Percentiles rank a stretch among this genome's conserved stretches.
Evolutionary conservation across 2,797 vertebrate genomes (phyloP).

Genomic region (Epinephelus awoara): DNA sequence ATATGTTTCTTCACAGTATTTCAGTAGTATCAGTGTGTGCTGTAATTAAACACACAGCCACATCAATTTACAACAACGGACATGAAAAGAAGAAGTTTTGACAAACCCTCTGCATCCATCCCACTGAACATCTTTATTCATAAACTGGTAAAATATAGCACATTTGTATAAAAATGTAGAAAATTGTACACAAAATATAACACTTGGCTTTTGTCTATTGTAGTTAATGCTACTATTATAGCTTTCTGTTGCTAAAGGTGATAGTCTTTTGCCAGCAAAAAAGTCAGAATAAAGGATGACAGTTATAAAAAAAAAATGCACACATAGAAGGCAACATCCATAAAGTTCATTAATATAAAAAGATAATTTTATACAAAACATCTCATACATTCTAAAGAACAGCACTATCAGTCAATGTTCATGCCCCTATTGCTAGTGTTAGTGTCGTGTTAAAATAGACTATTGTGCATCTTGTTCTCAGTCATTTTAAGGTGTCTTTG

Average conservation of each 20-base stretch:
- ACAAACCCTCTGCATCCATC: slow-evolving; percentile 73
- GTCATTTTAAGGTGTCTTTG: slow-evolving; percentile 86
- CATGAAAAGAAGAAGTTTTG: slow-evolving; percentile 27
- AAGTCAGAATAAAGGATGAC: slow-evolving; percentile 84
- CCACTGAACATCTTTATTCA: slow-evolving; percentile 88
- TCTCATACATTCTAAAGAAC: slow-evolving; percentile 85
- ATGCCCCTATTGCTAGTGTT: slow-evolving; percentile 76
- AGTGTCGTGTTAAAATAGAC: slow-evolving; percentile 77
- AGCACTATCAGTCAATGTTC: slow-evolving; percentile 82
- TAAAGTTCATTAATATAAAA: slow-evolving; percentile 82
- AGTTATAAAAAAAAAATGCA: slow-evolving; percentile 73
- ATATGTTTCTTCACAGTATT: neutral
- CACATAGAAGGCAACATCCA: slow-evolving; percentile 76
- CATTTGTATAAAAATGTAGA: slow-evolving; percentile 91
- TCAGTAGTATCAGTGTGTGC: neutral
- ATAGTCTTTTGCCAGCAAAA: slow-evolving; percentile 91
- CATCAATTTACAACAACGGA: neutral
- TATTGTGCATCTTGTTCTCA: slow-evolving; percentile 77
- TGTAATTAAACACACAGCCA: slow-evolving; percentile 14
- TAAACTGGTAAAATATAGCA: slow-evolving; percentile 90
- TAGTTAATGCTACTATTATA: slow-evolving; percentile 87
- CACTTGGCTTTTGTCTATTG: slow-evolving; percentile 86
- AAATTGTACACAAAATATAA: slow-evolving; percentile 91
- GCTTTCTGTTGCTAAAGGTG: slow-evolving; percentile 84
- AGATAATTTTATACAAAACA: slow-evolving; percentile 81